Evolutionary conservation across 1,140 invertebrate genomes (phyloP).

Genomic region (Onthophagus taurus): DNA sequence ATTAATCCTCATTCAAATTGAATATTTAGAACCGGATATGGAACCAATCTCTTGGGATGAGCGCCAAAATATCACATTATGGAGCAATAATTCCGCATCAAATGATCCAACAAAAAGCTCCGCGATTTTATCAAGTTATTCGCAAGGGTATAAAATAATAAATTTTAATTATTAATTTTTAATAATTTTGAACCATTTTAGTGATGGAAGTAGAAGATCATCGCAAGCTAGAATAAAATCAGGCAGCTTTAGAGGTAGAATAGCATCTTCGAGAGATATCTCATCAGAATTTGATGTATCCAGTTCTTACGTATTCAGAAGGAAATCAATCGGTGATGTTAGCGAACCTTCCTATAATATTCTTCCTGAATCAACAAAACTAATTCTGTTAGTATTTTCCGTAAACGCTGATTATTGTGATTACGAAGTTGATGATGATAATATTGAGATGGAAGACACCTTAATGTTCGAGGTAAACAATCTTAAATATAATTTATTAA

Average conservation of each 20-base stretch:
- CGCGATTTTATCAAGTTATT: no score
- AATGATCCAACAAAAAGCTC: no score
- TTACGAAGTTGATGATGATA: constrained; percentile 16
- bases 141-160: no score
- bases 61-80: constrained; percentile 25
- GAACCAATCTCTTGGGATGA: constrained; percentile 32
- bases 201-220: no score
- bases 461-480: constrained; percentile 25
- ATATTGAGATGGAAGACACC: constrained; percentile 23
- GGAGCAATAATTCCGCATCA: constrained; percentile 12
- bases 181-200: no score
- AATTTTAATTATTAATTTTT: no score
- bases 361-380: constrained; percentile 12
- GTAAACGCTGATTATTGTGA: constrained; percentile 22
- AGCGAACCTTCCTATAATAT: constrained; percentile 19
- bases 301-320: no score
- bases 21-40: constrained; percentile 18
- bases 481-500: neutral
- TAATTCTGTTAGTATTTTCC: constrained; percentile 15
- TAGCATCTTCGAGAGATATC: no score
- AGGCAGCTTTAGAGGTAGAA: no score
- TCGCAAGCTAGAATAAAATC: no score
- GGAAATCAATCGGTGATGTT: no score
- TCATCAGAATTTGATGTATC: no score
- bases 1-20: constrained; percentile 23